phyloP scores from a whole-genome alignment of 2,888 invertebrate species.

The Miltochrista miniata region DNA sequence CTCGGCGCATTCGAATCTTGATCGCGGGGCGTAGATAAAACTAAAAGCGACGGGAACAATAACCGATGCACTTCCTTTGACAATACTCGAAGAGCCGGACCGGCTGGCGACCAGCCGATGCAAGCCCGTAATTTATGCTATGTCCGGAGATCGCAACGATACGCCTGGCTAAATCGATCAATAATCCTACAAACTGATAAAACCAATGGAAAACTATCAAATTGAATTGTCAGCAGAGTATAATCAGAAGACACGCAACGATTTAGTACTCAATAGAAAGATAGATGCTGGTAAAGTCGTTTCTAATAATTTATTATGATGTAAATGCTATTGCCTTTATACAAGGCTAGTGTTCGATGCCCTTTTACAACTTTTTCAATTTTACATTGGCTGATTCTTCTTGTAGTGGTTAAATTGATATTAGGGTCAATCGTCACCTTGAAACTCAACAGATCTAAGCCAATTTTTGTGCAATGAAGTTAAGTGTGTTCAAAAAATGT shows the following conservation, averaged over 20 bases:
- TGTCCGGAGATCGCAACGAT: conserved; percentile 67
- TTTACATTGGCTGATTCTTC: too few species aligned
- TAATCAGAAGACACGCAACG: conserved; percentile 54
- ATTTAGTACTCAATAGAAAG: conserved; percentile 51
- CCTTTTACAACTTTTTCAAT: conserved; percentile 28
- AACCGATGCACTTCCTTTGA: conserved; percentile 80
- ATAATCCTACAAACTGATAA: conserved; percentile 74
- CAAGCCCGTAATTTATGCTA: conserved; percentile 64
- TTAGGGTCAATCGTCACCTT: too few species aligned
- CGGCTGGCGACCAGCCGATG: conserved; percentile 39
- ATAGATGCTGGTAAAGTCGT: conserved; percentile 35
- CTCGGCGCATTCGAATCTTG: conserved; percentile 50
- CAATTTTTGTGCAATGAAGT: too few species aligned
- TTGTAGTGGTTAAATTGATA: too few species aligned
- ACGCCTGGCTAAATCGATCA: conserved; percentile 71
- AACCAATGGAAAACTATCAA: conserved; percentile 59
- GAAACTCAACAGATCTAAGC: too few species aligned
- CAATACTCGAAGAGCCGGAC: conserved; percentile 58
- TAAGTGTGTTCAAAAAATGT: too few species aligned
- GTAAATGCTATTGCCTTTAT: conserved; percentile 41
- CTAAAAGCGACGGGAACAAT: conserved; percentile 74
- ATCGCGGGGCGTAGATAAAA: conserved; percentile 66
- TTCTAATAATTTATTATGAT: conserved; percentile 43
- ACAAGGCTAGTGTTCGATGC: conserved; percentile 48
- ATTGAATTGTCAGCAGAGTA: conserved; percentile 71